These are phyloP conservation scores for Otus sunia DNA, from an alignment of 2,113 vertebrate species.

Conservation along the genomic window DNA sequence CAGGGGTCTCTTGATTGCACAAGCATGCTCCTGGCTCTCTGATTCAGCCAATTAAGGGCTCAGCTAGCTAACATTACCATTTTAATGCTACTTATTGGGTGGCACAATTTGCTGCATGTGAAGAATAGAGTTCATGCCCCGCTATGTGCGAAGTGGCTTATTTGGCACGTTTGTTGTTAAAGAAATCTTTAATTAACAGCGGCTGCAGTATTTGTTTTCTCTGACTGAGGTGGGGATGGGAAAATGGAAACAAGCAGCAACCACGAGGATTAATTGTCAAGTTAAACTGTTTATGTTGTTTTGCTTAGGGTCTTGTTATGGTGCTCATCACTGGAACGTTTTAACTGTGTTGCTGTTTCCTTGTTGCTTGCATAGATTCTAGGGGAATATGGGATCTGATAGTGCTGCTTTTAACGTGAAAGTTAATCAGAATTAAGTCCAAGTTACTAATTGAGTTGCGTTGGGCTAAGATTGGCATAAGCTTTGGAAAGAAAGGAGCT, in stretches of 20 bases:
- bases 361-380: background rate
- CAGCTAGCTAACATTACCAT: constrained; percentile 7
- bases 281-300: background rate
- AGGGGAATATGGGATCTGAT: background rate
- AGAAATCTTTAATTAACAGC: constrained; percentile 54
- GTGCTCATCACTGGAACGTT: background rate
- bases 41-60: constrained; percentile 49
- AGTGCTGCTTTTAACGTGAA: background rate
- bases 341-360: background rate
- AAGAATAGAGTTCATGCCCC: constrained; percentile 25
- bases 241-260: background rate
- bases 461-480: background rate
- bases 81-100: constrained; percentile 30
- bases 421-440: background rate
- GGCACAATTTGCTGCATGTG: background rate
- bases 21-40: background rate
- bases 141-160: background rate
- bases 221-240: background rate
- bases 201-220: constrained; percentile 18
- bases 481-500: background rate
- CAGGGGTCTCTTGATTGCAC: constrained; percentile 9
- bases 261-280: constrained; percentile 14
- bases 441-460: background rate
- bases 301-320: background rate
- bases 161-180: constrained; percentile 38